A percentile compares a stretch with the other conserved stretches of the same genome.
phyloP scores from a whole-genome alignment of 2,888 invertebrate genomes.

The Drosophila nigricruria region DNA sequence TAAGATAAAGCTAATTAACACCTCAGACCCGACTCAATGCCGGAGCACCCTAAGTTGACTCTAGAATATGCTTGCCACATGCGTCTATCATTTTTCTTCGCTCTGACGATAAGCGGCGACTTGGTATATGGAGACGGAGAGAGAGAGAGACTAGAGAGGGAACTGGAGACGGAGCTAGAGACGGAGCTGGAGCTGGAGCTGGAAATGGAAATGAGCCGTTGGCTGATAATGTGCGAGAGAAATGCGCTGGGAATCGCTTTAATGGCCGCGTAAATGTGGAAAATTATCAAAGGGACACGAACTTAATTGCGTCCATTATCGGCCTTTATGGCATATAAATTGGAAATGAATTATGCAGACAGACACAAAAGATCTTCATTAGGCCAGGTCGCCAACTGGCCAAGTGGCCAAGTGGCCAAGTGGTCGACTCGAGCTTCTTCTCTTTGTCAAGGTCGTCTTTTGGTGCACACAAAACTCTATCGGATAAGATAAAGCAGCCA shows the following conservation, averaged over 20 bases:
- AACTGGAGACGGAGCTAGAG: not conserved
- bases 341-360: conserved; percentile 80
- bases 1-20: conserved; percentile 82
- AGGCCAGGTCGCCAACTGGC: conserved; percentile 22
- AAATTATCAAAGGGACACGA: conserved; percentile 81
- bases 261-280: conserved; percentile 79
- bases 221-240: conserved; percentile 58
- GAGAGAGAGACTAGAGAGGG: not conserved
- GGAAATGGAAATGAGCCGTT: conserved; percentile 68
- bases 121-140: conserved; percentile 20
- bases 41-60: conserved; percentile 33
- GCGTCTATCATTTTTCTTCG: conserved; percentile 62
- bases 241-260: conserved; percentile 75
- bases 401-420: conserved; percentile 3
- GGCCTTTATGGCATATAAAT: conserved; percentile 76
- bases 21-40: conserved; percentile 53
- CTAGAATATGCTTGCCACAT: conserved; percentile 27
- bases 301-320: conserved; percentile 81
- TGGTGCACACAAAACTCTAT: conserved; percentile 4
- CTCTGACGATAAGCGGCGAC: conserved; percentile 60
- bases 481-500: conserved; percentile 35
- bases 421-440: conserved; percentile 7
- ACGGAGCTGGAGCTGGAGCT: not conserved
- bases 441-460: conserved; percentile 8
- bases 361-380: conserved; percentile 60